Base-by-base conservation (phyloP, 2,797 vertebrate genomes). In the Perodicticus potto region DNA sequence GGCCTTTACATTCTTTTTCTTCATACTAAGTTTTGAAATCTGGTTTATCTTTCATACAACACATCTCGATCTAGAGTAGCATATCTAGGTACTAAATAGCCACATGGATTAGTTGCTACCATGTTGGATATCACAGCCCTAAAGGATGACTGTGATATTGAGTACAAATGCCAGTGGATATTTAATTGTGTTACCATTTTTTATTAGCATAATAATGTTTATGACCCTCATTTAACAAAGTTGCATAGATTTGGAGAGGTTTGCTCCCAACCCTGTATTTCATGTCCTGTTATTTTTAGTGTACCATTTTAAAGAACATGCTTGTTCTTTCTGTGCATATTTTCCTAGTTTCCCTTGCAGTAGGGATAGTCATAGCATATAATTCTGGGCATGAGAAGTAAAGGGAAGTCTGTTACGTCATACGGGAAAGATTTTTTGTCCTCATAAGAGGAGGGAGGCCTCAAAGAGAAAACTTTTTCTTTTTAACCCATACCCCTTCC, bases 11-110 rank as follows among this genome's bases (percentile, higher is more conserved):
- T 93, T 81, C 34, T 77, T 84, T 34, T 78, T 72, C 91, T 65
- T 34, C 32, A 74, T 32, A 27, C 32, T 76, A 76, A 76, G 61
- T 91, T 86, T 93, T 89, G 45, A 94, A 89, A 78, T 96, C 57
- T 63, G 45, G 20, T 53, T 11, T 74, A 32, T 78, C n/a, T 77
- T 89, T 95, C 87, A 40, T 40, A 40, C 40, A 40, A 40, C 40
- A 40, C 40, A 5, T 40, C 3, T 40, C 40, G 5, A 17, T 92
- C 89, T 86, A 40, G 19, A 78, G 19, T 29, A 78, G 32, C 27
- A 74, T 5, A 89, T 77, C 73, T 89, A 67, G 93, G 78, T 83
- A 57, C 20, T 83, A 40, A 43, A 55, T 12, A 93, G 83, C 40
- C 34, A 65, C 55, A 83, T 27, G 2, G 4, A 27, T 43, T 57